These are phyloP conservation scores for Sebastes kiyomatsui DNA, from an alignment of 2,797 vertebrate genomes.

Conservation along the genomic window DNA sequence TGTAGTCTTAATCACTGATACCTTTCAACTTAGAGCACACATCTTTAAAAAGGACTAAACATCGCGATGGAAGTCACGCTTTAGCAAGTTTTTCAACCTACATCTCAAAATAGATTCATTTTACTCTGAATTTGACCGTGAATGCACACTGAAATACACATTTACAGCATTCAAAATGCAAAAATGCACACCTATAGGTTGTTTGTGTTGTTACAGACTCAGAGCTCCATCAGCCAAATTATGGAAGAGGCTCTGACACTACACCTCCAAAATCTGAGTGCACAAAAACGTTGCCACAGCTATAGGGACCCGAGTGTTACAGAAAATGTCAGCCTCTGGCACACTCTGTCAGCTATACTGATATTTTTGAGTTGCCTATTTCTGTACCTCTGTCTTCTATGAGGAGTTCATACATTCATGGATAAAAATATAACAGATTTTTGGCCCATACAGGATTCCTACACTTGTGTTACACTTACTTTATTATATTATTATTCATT, in stretches of 20 bases:
- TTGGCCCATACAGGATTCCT: slow-evolving; percentile 11
- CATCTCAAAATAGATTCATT: neutral
- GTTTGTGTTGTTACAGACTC: neutral
- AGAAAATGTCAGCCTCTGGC: slow-evolving; percentile 48
- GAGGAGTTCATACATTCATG: slow-evolving; percentile 30
- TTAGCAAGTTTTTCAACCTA: neutral
- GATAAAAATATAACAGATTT: slow-evolving; percentile 1
- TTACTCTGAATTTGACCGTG: neutral
- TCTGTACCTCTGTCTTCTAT: slow-evolving; percentile 1
- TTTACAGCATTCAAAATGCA: neutral
- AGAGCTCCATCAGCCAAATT: slow-evolving; percentile 16
- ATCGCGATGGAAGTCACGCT: neutral
- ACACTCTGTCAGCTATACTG: slow-evolving; percentile 38
- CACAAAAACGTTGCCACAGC: slow-evolving; percentile 28
- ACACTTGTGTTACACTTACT: neutral
- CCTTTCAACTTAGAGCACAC: neutral
- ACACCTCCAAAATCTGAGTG: slow-evolving; percentile 43
- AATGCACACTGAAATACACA: neutral
- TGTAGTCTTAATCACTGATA: neutral
- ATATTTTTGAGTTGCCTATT: slow-evolving; percentile 27
- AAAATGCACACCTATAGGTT: neutral
- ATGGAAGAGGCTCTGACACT: slow-evolving; percentile 17
- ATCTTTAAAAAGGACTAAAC: neutral
- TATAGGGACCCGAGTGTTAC: slow-evolving; percentile 38
- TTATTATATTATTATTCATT: neutral